These are phyloP conservation scores for Agelas oroides DNA, from an alignment of 37 sponge, comb jelly and placozoan genomes.

Conservation along the genomic window DNA sequence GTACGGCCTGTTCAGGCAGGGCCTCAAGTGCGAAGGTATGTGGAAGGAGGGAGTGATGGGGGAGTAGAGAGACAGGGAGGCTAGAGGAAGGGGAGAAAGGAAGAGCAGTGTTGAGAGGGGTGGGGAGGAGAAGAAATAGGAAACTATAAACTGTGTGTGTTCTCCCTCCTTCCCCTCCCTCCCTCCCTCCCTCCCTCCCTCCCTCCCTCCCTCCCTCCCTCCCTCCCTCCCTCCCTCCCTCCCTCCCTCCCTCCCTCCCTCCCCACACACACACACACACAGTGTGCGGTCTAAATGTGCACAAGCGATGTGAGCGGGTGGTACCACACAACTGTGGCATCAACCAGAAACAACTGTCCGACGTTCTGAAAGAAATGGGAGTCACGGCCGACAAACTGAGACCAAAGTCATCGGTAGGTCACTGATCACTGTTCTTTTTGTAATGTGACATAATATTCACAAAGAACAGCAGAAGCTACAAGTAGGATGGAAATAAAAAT, in stretches of 20 bases:
- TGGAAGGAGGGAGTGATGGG: too few species aligned
- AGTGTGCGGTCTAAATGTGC: slow-evolving; percentile 95
- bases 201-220: too few species aligned
- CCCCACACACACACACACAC: background rate
- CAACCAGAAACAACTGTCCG: slow-evolving; percentile 83
- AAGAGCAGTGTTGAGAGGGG: background rate
- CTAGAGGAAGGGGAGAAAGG: background rate
- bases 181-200: too few species aligned
- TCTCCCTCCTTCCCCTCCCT: too few species aligned
- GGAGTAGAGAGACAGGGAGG: too few species aligned
- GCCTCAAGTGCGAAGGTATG: slow-evolving; percentile 89
- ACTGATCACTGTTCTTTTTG: too few species aligned
- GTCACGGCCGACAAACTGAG: slow-evolving; percentile 79
- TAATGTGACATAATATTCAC: too few species aligned
- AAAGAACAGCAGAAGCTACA: too few species aligned
- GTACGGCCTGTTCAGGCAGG: slow-evolving; percentile 91
- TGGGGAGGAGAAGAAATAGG: background rate
- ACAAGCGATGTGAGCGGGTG: slow-evolving; percentile 89
- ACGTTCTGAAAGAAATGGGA: slow-evolving; percentile 80
- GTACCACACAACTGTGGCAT: slow-evolving; percentile 95
- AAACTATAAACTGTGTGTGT: too few species aligned
- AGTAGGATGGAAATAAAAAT: too few species aligned
- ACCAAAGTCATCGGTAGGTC: slow-evolving; percentile 25
- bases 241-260: too few species aligned
- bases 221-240: too few species aligned